Evolutionary conservation across 2,888 invertebrate species (phyloP).

Genomic region (Onthophagus sagittarius): DNA sequence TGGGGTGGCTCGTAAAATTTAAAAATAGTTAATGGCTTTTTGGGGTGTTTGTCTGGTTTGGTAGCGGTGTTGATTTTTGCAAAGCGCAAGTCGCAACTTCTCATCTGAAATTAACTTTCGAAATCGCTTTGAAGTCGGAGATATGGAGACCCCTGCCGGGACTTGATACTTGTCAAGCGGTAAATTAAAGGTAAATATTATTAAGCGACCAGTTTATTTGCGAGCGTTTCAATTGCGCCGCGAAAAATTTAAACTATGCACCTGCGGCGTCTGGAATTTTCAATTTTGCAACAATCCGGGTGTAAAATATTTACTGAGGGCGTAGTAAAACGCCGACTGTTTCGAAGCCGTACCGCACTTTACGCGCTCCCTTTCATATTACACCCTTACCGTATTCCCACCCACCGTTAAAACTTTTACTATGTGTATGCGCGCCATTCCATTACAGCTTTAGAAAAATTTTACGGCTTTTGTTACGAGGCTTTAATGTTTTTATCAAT

Average conservation of each 20-base stretch:
- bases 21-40: background rate
- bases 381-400: background rate
- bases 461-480: background rate
- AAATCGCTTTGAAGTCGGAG: background rate
- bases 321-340: background rate
- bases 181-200: constrained; percentile 1
- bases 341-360: background rate
- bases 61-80: background rate
- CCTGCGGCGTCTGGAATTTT: background rate
- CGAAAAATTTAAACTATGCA: background rate
- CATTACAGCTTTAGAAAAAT: background rate
- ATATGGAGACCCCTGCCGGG: background rate
- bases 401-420: background rate
- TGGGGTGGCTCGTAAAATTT: background rate
- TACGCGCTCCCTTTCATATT: background rate
- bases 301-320: background rate
- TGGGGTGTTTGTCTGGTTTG: background rate
- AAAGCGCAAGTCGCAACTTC: background rate
- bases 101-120: background rate
- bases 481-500: background rate
- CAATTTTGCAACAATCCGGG: background rate
- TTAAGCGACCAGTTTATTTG: background rate
- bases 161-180: background rate
- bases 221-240: background rate
- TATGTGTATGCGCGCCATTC: background rate